These are phyloP conservation scores for Nycteola revayana DNA, from an alignment of 2,888 invertebrate species.

Conservation along the genomic window DNA sequence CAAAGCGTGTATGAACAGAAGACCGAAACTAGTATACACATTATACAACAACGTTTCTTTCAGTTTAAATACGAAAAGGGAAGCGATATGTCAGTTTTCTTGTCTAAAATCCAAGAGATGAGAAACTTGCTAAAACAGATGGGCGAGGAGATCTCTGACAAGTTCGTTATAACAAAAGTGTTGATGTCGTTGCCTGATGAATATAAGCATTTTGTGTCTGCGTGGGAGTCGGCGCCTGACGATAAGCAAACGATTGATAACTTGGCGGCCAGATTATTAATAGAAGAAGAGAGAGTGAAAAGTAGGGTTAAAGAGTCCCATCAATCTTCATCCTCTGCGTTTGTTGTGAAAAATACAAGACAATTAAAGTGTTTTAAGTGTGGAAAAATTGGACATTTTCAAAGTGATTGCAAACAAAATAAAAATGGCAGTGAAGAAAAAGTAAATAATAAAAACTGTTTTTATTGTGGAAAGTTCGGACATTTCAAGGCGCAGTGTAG, in stretches of 20 bases:
- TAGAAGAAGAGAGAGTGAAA: conserved; percentile 25
- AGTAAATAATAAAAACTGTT: background rate
- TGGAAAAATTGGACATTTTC: background rate
- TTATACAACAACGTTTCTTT: conserved; percentile 16
- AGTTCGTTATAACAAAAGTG: conserved; percentile 23
- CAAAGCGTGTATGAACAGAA: conserved; percentile 32
- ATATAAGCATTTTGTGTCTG: background rate
- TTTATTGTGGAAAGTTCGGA: conserved; percentile 2
- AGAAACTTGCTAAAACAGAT: background rate
- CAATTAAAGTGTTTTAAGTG: background rate
- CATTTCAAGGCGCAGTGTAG: conserved; percentile 1
- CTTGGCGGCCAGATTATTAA: conserved; percentile 24
- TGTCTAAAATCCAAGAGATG: background rate
- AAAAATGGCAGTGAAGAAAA: background rate
- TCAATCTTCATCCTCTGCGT: background rate
- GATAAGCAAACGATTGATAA: conserved; percentile 26
- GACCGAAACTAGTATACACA: conserved; percentile 24
- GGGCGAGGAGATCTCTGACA: background rate
- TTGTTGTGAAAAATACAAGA: background rate
- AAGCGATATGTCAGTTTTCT: background rate
- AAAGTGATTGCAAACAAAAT: background rate
- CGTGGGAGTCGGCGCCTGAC: conserved; percentile 22
- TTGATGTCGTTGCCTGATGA: conserved; percentile 23
- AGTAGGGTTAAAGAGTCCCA: background rate
- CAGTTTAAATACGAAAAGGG: conserved; percentile 27